A percentile compares a stretch with the other conserved stretches of the same genome.
These are phyloP conservation scores for Anas platyrhynchos DNA, from an alignment of 2,113 vertebrate species.

Conservation along the genomic window DNA sequence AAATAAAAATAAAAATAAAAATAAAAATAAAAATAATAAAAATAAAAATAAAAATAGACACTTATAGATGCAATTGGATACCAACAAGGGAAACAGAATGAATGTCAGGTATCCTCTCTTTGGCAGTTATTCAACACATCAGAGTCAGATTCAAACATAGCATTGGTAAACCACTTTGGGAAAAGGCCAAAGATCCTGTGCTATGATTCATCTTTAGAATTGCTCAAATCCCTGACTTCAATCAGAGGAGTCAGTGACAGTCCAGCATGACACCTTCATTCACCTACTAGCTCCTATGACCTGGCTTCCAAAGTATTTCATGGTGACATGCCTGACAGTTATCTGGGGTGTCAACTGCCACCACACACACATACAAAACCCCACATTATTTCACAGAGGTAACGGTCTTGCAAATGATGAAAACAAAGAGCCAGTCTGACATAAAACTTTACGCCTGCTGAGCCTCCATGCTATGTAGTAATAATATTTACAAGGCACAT, in stretches of 20 bases:
- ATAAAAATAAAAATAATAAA: neutral
- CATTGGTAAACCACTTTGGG: neutral
- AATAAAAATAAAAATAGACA: neutral
- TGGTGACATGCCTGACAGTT: neutral
- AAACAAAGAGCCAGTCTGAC: neutral
- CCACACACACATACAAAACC: neutral
- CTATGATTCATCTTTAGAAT: neutral
- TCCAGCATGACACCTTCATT: neutral
- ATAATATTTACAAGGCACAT: conserved; percentile 27
- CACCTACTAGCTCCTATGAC: neutral
- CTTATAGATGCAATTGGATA: neutral
- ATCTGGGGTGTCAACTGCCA: neutral
- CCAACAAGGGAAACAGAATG: neutral
- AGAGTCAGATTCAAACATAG: neutral
- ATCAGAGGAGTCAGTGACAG: neutral
- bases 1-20: neutral
- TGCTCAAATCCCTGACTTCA: neutral
- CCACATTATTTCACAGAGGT: neutral
- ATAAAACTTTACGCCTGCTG: neutral
- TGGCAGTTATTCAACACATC: neutral
- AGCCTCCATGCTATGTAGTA: neutral
- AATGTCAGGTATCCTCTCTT: neutral
- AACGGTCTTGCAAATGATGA: neutral
- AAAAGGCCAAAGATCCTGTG: neutral
- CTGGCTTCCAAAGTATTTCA: neutral